phyloP scores from a whole-genome alignment of 64 coral and sea anemone genomes.

The Actinia equina region DNA sequence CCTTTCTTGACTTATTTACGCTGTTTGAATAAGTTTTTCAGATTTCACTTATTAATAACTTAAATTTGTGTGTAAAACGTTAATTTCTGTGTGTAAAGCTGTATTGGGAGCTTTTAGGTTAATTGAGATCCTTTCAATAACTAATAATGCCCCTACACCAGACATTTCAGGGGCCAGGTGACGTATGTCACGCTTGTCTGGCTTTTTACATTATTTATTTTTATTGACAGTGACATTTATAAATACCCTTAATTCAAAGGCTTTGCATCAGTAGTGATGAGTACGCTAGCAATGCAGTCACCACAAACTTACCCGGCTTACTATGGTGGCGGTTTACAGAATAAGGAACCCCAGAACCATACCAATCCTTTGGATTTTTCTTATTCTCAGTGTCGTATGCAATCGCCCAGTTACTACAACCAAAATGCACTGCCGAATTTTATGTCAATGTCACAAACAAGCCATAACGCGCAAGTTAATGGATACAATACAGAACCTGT shows the following conservation, averaged over 20 bases:
- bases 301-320: slow-evolving; percentile 74
- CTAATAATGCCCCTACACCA: slow-evolving; percentile 90
- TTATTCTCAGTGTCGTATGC: slow-evolving; percentile 96
- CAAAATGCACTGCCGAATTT: slow-evolving; percentile 83
- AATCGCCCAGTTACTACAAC: slow-evolving; percentile 94
- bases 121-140: slow-evolving; percentile 96
- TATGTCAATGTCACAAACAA: slow-evolving; percentile 82
- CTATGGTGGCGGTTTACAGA: slow-evolving; percentile 54
- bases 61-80: slow-evolving; percentile 21
- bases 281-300: slow-evolving; percentile 92
- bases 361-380: slow-evolving; percentile 88
- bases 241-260: slow-evolving; percentile 82
- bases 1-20: not conserved
- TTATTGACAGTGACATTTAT: slow-evolving; percentile 88
- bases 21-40: not conserved
- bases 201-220: slow-evolving; percentile 99
- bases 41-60: slow-evolving; percentile 22
- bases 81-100: slow-evolving; percentile 52
- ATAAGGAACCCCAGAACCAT: slow-evolving; percentile 53
- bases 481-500: slow-evolving; percentile 81
- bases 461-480: slow-evolving; percentile 82
- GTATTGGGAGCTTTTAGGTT: slow-evolving; percentile 89
- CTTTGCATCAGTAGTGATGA: slow-evolving; percentile 77
- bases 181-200: slow-evolving; percentile 99
- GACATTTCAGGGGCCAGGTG: slow-evolving; percentile 94